Evolutionary conservation across 1,140 invertebrate species (phyloP).

Genomic region (Papilio machaon): DNA sequence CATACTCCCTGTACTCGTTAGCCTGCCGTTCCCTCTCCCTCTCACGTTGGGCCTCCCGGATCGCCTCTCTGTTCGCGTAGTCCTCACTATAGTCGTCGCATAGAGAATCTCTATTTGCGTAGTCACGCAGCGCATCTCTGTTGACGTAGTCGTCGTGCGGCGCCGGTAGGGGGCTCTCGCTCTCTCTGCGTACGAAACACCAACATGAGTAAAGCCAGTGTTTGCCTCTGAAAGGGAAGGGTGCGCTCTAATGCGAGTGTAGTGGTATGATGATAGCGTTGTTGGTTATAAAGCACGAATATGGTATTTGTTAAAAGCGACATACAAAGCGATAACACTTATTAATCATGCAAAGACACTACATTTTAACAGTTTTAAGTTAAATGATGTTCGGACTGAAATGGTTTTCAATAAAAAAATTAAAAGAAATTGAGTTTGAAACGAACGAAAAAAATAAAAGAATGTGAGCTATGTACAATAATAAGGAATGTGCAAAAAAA

Average conservation of each 20-base stretch:
- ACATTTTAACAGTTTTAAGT: neutral
- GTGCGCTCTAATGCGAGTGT: conserved; percentile 65
- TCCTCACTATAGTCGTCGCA: conserved; percentile 79
- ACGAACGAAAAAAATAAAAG: neutral
- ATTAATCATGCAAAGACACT: conserved; percentile 7
- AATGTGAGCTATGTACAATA: too few relatives aligned
- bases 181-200: conserved; percentile 79
- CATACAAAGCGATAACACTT: conserved; percentile 8
- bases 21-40: conserved; percentile 68
- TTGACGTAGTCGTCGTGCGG: conserved; percentile 80
- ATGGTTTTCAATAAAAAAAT: neutral
- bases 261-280: conserved; percentile 45
- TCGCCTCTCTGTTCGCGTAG: conserved; percentile 79
- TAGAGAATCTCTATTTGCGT: conserved; percentile 78
- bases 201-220: conserved; percentile 76
- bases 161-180: conserved; percentile 73
- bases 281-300: conserved; percentile 35
- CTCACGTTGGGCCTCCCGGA: conserved; percentile 77
- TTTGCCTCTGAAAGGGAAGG: conserved; percentile 73
- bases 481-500: neutral
- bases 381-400: neutral
- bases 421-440: neutral
- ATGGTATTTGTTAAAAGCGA: conserved; percentile 21
- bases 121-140: conserved; percentile 72
- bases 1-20: conserved; percentile 75